These are phyloP conservation scores for Volucella zonaria DNA, from an alignment of 2,888 invertebrate species.

Conservation along the genomic window DNA sequence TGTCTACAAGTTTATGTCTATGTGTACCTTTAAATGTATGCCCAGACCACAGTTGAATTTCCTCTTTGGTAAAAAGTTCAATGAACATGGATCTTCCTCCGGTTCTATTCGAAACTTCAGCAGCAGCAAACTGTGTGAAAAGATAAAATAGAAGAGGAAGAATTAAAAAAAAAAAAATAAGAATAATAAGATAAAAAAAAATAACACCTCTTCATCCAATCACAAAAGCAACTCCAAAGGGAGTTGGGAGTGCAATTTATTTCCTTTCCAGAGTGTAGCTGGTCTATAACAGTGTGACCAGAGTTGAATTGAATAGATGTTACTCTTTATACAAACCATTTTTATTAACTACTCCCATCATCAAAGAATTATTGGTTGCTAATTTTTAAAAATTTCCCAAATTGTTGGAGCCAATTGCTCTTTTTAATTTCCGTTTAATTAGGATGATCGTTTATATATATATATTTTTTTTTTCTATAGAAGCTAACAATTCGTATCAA, in stretches of 20 bases:
- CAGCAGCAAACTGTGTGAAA: background rate
- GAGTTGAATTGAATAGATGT: too few relatives aligned
- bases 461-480: too few relatives aligned
- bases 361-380: too few relatives aligned
- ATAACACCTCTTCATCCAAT: conserved; percentile 39
- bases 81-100: conserved; percentile 57
- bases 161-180: background rate
- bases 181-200: background rate
- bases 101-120: background rate
- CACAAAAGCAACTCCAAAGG: conserved; percentile 33
- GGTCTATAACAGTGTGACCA: background rate
- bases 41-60: conserved; percentile 12
- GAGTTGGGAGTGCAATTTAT: conserved; percentile 63
- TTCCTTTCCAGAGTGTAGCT: conserved; percentile 61
- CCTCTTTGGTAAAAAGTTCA: conserved; percentile 52
- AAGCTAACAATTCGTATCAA: too few relatives aligned
- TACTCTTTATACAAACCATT: too few relatives aligned
- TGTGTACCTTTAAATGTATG: background rate
- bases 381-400: too few relatives aligned
- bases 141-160: conserved; percentile 19
- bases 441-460: too few relatives aligned
- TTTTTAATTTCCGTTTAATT: too few relatives aligned
- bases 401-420: too few relatives aligned
- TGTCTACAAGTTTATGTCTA: background rate
- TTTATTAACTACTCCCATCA: too few relatives aligned